Evolutionary conservation across 2,888 invertebrate species (phyloP), one percentile per base, ranked within the genome.

Genomic region (Cybosia mesomella): DNA sequence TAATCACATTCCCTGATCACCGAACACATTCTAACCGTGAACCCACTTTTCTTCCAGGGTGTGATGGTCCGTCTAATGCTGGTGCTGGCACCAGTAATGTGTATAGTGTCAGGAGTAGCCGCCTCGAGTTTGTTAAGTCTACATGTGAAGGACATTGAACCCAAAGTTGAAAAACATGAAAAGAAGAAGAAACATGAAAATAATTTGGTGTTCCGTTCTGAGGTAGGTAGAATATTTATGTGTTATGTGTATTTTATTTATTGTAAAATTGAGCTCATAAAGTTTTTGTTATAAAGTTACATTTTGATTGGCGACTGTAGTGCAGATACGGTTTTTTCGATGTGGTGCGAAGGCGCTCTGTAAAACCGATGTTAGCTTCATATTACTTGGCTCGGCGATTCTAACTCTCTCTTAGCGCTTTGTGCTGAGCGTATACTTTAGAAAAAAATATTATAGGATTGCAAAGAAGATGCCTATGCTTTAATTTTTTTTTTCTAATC

Each of bases 61-160:
- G 99, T 99, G 58, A 99, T 99, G 99, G 99, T 99, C 34, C 99
- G 99, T 93, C 95, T 99, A 62, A 99, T 99, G 99, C 94, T 99
- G 87, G 99, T 99, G 0, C 95, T 99, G 74, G 99, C 99, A 0
- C 99, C 99, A 0, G 98, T 99, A 0, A 99, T 99, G 99, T 99
- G 99, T 87, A 98, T 99, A 73, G 96, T 99, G 64, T 98, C 99
- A 0, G 99, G 99, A 62, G 99, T 99, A 64, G 99, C 99, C 1
- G 97, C 98, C 8, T 99, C 99, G 0, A 97, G 98, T 75, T 91
- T 97, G 36, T 95, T 99, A 39, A 96, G 96, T 55, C 97, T 97
- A 77, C 99, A 99, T 87, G 98, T 99, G 91, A 98, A 97, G 88
- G 97, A 98, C 84, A 94, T 97, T 34, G 97, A 97, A 80, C 95